Base-by-base conservation (phyloP, 2,113 vertebrate genomes). In the Heterochromis multidens region DNA sequence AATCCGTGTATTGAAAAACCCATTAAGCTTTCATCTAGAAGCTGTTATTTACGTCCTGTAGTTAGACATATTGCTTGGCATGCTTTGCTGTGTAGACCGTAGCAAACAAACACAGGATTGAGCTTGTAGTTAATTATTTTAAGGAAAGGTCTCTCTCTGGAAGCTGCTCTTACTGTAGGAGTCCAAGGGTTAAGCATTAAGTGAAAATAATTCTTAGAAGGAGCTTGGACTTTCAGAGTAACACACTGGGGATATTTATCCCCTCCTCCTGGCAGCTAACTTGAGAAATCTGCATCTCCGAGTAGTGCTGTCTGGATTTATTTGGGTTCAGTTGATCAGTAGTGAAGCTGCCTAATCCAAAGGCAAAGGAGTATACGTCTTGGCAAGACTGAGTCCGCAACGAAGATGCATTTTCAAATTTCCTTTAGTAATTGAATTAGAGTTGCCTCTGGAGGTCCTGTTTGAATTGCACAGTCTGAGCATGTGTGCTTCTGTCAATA, bases 201-300 rank as follows among this genome's bases (percentile, higher is more conserved):
- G 67, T 43, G 57, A 90, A 88, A 82, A 85, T 40, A 79, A 85
- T 93, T 93, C 85, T 83, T 57, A 79, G 90, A 93, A 91, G 82
- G 72, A 88, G 87, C 88, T 87, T 88, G 88, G 84, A 84, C 70
- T 82, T 92, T 86, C 82, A 91, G 77, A 65, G 87, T 86, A 88
- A 57, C 31, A 60, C 35, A 65, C 19, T 23, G 17, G 87, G 57
- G 67, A 77, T 43, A 54, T 52, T 85, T 77, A 88, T 82, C 58
- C 63, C 46, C 78, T 92, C 80, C 17, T 70, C 23, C 57, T 79
- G 58, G 35, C 46, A 49, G 37, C 49, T 6, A 17, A 56, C 27
- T 33, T 23, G 52, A 87, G 46, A 82, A 57, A 35, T 70, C 35
- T 63, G 25, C 77, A 63, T 74, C 19, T 14, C 13, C 1, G 7